A percentile compares a stretch with the other conserved stretches of the same genome.
phyloP scores from a whole-genome alignment of 2,113 vertebrate genomes.

The Aphelocoma coerulescens region DNA sequence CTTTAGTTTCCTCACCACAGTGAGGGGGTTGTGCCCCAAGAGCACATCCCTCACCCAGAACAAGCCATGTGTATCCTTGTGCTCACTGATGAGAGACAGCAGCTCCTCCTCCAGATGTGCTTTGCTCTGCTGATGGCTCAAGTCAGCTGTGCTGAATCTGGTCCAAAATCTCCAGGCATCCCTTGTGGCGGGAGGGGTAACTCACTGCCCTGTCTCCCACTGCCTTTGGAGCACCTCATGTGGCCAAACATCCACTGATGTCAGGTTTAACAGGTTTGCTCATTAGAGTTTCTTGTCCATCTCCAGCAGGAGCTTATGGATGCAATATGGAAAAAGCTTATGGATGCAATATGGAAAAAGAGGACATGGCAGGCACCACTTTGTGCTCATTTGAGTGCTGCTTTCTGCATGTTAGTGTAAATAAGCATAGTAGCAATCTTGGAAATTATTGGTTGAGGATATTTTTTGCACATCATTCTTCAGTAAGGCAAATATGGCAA shows the following conservation, averaged over 20 bases:
- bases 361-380: not conserved
- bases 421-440: not conserved
- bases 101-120: not conserved
- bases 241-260: not conserved
- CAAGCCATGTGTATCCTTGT: rapidly evolving
- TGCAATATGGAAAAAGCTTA: not conserved
- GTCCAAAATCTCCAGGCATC: not conserved
- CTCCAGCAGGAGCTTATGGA: not conserved
- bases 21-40: not conserved
- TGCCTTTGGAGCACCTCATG: not conserved
- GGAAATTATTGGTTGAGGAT: not conserved
- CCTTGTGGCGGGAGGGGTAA: not conserved
- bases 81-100: rapidly evolving
- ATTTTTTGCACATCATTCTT: not conserved
- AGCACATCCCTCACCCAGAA: rapidly evolving
- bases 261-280: not conserved
- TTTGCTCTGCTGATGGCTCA: not conserved
- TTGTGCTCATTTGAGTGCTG: not conserved
- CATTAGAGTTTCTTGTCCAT: not conserved
- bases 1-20: rapidly evolving
- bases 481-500: not conserved
- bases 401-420: not conserved
- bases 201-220: rapidly evolving
- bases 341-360: not conserved
- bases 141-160: not conserved